Conservation (phyloP, 2,888 invertebrate genomes). For the Mesorhabditis sp. region DNA sequence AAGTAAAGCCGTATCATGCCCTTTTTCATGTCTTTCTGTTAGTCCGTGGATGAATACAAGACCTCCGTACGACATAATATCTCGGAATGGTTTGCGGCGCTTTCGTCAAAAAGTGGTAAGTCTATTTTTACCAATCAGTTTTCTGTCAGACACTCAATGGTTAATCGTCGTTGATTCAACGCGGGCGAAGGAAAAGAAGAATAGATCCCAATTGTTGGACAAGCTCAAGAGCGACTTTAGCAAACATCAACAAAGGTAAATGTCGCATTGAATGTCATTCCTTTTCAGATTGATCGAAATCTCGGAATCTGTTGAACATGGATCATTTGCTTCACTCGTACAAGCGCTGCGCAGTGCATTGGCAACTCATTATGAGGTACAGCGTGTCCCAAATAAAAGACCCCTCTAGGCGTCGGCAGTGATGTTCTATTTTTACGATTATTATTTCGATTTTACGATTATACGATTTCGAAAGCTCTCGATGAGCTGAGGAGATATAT, state of each 20-base stretch:
- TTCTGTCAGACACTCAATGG: constrained; percentile 37
- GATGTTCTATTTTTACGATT: constrained; percentile 10
- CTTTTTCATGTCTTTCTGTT: constrained; percentile 11
- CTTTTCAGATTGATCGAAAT: constrained; percentile 31
- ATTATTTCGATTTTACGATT: constrained; percentile 19
- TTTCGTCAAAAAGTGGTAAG: constrained; percentile 10
- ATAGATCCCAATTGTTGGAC: constrained; percentile 40
- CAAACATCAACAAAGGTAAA: constrained; percentile 21
- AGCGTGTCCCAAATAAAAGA: constrained; percentile 18
- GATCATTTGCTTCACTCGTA: constrained; percentile 25
- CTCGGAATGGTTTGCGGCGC: constrained; percentile 53
- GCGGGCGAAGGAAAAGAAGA: constrained; percentile 48
- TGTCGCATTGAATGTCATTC: not conserved
- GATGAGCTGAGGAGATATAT: not conserved
- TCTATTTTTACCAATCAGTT: constrained; percentile 1
- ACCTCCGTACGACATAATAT: constrained; percentile 44
- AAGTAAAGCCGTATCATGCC: constrained; percentile 9
- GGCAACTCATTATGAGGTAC: constrained; percentile 28
- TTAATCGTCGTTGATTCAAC: constrained; percentile 51
- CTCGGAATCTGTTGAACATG: constrained; percentile 35
- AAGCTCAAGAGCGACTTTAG: constrained; percentile 49
- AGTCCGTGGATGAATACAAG: constrained; percentile 53
- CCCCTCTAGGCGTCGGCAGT: constrained; percentile 15
- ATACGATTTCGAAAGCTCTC: not conserved
- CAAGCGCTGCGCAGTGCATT: constrained; percentile 26